Conservation (phyloP, 2,888 invertebrate species). For the Ophion slaviceki region DNA sequence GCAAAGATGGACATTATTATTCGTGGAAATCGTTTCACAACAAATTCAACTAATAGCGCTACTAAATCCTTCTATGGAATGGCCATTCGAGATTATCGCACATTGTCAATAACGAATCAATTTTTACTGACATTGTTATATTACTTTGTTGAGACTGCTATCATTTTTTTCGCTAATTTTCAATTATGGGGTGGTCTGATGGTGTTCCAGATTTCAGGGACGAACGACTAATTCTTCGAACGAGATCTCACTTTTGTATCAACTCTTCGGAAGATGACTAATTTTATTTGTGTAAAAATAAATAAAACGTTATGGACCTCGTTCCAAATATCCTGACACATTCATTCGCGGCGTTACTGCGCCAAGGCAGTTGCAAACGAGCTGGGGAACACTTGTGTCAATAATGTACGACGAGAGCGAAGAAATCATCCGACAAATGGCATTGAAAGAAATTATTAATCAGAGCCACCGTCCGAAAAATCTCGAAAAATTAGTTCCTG, state of each 20-base stretch:
- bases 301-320: not conserved
- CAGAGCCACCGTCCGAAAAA: not conserved
- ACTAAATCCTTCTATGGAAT: not conserved
- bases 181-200: too few relatives aligned
- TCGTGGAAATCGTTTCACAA: not conserved
- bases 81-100: not conserved
- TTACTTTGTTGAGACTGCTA: too few relatives aligned
- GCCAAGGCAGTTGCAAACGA: too few relatives aligned
- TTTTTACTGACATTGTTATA: not conserved
- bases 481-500: not conserved
- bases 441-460: too few relatives aligned
- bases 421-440: not conserved
- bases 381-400: not conserved
- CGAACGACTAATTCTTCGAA: not conserved
- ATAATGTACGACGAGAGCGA: not conserved
- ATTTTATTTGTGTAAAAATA: slow-evolving; percentile 15
- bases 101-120: not conserved
- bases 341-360: not conserved
- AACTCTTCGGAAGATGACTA: not conserved
- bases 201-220: too few relatives aligned
- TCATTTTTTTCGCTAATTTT: too few relatives aligned
- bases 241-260: not conserved
- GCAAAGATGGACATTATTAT: not conserved
- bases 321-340: not conserved
- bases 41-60: not conserved